Evolutionary conservation across 92 coral and sea anemone genomes (phyloP), one percentile per base, ranked within the genome.

Genomic region (Muricea muricata): DNA sequence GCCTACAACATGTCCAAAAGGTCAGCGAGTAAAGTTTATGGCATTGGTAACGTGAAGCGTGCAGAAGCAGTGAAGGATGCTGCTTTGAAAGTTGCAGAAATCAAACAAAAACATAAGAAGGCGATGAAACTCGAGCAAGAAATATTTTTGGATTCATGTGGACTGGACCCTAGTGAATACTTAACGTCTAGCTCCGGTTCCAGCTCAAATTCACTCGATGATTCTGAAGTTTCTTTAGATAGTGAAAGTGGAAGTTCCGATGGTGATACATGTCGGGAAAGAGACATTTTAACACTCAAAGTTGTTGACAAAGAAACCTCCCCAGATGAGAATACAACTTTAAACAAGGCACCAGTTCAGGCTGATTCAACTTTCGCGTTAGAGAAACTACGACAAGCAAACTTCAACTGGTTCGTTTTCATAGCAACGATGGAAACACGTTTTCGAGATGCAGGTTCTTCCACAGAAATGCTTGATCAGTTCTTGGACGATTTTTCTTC

Each of bases 361-460:
- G 61, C 48, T 0, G 63, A 86, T 47, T 78, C 85, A 4, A 69
- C 72, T 80, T 29, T 55, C 40, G 86, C 82, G 42, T 57, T 80
- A 72, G 81, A 56, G 66, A 56, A 69, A 40, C 56, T 80, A 80
- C 52, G 84, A 67, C 65, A 87, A 46, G 87, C 81, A 47, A 71
- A 61, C 45, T 86, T 24, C 26, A 86, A 86, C 86, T 86, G 86
- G 90, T 86, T 86, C 80, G 81, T 85, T 55, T 79, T 86, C 71
- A 74, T 80, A 26, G 17, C 72, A 28, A 45, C 70, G 40, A 11
- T 86, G 21, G 73, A 86, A 72, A 21, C 35, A 41, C 73, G 31
- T 70, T 80, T 86, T 67, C 42, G 68, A 32, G 56, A 24, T 69
- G 71, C 69, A 34, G 90, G 75, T 21, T 80, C 80, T 41, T 46